Evolutionary conservation across 2,797 vertebrate species (phyloP).

Genomic region (Sebastes wilsoni): DNA sequence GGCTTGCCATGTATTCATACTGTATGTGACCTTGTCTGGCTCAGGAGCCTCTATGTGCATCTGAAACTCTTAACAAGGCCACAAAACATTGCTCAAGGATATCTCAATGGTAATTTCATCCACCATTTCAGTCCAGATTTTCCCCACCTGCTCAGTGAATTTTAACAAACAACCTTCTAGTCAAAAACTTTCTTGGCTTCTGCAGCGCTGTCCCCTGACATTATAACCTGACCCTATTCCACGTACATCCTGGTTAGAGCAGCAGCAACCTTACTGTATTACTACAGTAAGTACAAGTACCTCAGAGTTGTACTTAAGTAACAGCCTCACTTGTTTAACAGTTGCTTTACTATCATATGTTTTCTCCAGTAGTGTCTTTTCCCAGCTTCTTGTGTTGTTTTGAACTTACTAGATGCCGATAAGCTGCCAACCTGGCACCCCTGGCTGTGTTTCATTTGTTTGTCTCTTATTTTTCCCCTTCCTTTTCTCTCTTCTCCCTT

Average conservation of each 20-base stretch:
- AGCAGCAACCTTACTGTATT: background rate
- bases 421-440: constrained; percentile 48
- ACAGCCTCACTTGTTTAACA: background rate
- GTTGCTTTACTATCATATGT: constrained; percentile 9
- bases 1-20: background rate
- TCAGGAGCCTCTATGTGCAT: background rate
- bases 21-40: background rate
- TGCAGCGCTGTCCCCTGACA: constrained; percentile 4
- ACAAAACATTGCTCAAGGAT: background rate
- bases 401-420: constrained; percentile 50
- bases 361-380: constrained; percentile 7
- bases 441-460: constrained; percentile 50
- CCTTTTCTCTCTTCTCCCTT: constrained; percentile 17
- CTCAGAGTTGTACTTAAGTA: background rate
- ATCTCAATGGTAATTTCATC: background rate
- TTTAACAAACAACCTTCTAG: constrained; percentile 11
- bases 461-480: constrained; percentile 3
- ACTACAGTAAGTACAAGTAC: background rate
- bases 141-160: background rate
- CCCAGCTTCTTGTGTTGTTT: constrained; percentile 26
- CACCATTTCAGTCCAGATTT: background rate
- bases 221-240: background rate
- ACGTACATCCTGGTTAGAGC: background rate
- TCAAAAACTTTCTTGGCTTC: constrained; percentile 3
- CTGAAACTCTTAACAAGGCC: background rate